These are phyloP conservation scores for Pimephales promelas DNA, from an alignment of 2,113 vertebrate species.

Conservation along the genomic window DNA sequence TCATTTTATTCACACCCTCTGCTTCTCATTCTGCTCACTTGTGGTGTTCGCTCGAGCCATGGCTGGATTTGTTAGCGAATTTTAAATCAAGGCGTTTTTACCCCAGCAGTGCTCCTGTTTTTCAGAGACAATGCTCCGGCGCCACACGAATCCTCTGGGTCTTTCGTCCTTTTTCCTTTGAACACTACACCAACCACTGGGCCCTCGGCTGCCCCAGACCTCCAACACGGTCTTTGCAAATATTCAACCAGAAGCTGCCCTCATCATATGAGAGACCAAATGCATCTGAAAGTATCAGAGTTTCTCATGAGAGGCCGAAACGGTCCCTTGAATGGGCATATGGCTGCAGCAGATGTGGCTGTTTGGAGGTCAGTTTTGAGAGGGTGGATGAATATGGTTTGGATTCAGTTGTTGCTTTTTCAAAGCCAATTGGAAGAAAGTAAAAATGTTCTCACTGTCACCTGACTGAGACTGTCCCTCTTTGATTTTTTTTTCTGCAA, in stretches of 20 bases:
- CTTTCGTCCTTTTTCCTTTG: slow-evolving; percentile 72
- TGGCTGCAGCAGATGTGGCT: slow-evolving; percentile 24
- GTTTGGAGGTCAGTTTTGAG: slow-evolving; percentile 23
- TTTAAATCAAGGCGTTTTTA: slow-evolving; percentile 78
- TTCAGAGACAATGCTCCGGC: slow-evolving; percentile 69
- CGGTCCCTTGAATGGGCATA: slow-evolving; percentile 12
- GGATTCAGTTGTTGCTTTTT: neutral
- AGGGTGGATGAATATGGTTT: neutral
- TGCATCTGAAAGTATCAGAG: slow-evolving; percentile 58
- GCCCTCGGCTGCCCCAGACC: slow-evolving; percentile 63
- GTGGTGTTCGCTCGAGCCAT: slow-evolving; percentile 66
- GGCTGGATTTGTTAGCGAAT: slow-evolving; percentile 73
- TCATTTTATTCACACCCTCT: slow-evolving; percentile 30
- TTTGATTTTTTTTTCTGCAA: neutral
- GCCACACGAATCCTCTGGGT: slow-evolving; percentile 72
- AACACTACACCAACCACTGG: slow-evolving; percentile 70
- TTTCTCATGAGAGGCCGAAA: slow-evolving; percentile 36
- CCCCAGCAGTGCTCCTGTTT: slow-evolving; percentile 64
- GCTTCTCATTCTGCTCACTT: slow-evolving; percentile 66
- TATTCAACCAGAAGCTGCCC: slow-evolving; percentile 69
- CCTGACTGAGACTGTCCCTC: neutral
- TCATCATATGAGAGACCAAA: slow-evolving; percentile 59
- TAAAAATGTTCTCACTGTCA: neutral
- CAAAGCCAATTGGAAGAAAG: neutral
- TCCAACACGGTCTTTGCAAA: slow-evolving; percentile 69